Percentiles rank a stretch among this genome's conserved stretches.
phyloP scores from a whole-genome alignment of 1,140 invertebrate species.

The Platorchestia sp. region DNA sequence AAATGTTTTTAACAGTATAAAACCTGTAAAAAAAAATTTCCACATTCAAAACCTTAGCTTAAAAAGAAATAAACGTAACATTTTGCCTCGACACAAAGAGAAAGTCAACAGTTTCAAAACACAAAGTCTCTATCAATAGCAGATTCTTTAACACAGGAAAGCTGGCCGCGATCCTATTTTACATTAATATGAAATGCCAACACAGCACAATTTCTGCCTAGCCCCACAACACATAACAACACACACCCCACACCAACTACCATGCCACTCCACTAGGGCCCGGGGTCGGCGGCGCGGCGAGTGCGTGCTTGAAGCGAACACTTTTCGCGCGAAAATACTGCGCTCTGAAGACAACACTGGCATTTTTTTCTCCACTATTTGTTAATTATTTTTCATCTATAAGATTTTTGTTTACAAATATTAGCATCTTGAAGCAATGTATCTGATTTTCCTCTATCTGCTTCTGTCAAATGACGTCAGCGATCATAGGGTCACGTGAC shows the following conservation, averaged over 20 bases:
- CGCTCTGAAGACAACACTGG: not conserved
- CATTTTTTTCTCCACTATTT: not conserved
- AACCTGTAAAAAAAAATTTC: too few species aligned
- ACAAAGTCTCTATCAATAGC: too few species aligned
- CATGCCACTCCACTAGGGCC: not conserved
- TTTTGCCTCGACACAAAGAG: too few species aligned
- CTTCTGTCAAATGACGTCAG: not conserved
- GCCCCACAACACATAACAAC: too few species aligned
- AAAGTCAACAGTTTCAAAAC: too few species aligned
- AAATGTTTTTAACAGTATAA: too few species aligned
- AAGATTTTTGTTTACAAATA: not conserved
- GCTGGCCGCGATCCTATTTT: too few species aligned
- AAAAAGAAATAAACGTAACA: too few species aligned
- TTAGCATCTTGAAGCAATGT: not conserved
- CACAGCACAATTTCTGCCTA: too few species aligned
- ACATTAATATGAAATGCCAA: too few species aligned
- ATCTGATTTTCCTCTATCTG: not conserved
- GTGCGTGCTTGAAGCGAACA: not conserved
- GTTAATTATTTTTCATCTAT: not conserved
- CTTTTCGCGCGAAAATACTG: not conserved
- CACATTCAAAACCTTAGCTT: too few species aligned
- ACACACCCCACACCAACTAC: not conserved
- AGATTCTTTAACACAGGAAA: too few species aligned
- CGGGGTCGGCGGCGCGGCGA: not conserved
- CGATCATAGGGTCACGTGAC: not conserved